phyloP scores from a whole-genome alignment of 2,797 vertebrate genomes.

The Cygnus olor region DNA sequence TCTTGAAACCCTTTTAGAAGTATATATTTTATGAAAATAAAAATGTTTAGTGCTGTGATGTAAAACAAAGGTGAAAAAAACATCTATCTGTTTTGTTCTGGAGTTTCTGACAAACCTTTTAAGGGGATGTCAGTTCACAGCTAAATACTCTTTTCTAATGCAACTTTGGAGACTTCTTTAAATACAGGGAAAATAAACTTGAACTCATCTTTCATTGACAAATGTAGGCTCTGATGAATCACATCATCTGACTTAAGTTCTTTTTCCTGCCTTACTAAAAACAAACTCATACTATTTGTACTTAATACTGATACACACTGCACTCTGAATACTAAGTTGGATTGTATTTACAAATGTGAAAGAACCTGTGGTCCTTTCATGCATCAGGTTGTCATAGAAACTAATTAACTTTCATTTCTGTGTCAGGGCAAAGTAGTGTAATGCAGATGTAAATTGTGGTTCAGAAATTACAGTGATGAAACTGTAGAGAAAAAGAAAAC shows the following conservation, averaged over 20 bases:
- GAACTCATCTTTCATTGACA: conserved; percentile 61
- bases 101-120: background rate
- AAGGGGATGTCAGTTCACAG: background rate
- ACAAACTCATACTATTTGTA: conserved; percentile 75
- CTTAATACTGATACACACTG: conserved; percentile 70
- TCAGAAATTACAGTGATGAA: conserved; percentile 70
- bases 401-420: conserved; percentile 83
- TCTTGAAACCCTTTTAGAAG: background rate
- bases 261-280: conserved; percentile 68
- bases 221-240: conserved; percentile 58
- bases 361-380: conserved; percentile 77
- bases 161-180: conserved; percentile 51
- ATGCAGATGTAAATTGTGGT: conserved; percentile 78
- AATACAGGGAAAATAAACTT: conserved; percentile 25
- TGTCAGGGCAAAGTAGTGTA: conserved; percentile 76
- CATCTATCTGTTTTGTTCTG: background rate
- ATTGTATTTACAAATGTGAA: conserved; percentile 77
- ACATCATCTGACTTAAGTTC: conserved; percentile 66
- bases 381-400: conserved; percentile 80
- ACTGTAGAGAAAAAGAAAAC: conserved; percentile 42
- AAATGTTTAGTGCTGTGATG: background rate
- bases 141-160: background rate
- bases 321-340: conserved; percentile 75
- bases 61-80: background rate
- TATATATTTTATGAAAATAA: background rate